Conservation (phyloP, 2,888 invertebrate species). For the Lepas anatifera region DNA sequence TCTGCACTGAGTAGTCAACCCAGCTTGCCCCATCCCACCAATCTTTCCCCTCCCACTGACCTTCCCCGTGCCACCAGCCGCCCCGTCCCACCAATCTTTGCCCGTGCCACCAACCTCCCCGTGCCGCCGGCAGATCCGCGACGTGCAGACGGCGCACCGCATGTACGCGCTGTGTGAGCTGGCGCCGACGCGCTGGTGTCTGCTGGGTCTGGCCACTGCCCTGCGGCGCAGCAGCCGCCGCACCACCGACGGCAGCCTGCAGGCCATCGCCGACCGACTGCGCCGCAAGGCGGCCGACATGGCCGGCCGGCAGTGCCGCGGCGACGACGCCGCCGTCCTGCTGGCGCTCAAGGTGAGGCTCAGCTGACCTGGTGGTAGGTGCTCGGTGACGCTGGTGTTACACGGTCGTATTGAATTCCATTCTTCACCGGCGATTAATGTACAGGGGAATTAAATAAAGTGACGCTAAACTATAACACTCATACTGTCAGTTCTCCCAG, state of each 20-base stretch:
- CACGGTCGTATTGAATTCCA: no score
- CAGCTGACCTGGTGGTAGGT: background rate
- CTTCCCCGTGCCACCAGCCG: background rate
- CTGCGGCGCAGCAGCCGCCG: background rate
- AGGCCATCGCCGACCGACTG: background rate
- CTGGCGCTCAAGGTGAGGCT: background rate
- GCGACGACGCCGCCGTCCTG: background rate
- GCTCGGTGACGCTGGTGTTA: no score
- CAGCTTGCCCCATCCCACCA: background rate
- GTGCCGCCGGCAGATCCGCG: background rate
- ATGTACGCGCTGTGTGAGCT: background rate
- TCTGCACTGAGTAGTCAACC: no score
- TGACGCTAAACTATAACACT: no score
- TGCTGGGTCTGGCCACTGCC: background rate
- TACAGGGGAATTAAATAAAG: no score
- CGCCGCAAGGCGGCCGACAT: background rate
- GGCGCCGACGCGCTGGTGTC: conserved; percentile 9
- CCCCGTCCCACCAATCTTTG: background rate
- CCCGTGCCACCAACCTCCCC: background rate
- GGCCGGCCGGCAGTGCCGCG: background rate
- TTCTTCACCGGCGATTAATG: no score
- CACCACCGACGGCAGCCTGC: background rate
- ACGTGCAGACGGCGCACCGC: background rate
- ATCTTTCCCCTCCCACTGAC: background rate
- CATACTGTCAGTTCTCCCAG: no score